Base-by-base conservation (phyloP, 2,797 vertebrate species). In the Lagorchestes hirsutus region DNA sequence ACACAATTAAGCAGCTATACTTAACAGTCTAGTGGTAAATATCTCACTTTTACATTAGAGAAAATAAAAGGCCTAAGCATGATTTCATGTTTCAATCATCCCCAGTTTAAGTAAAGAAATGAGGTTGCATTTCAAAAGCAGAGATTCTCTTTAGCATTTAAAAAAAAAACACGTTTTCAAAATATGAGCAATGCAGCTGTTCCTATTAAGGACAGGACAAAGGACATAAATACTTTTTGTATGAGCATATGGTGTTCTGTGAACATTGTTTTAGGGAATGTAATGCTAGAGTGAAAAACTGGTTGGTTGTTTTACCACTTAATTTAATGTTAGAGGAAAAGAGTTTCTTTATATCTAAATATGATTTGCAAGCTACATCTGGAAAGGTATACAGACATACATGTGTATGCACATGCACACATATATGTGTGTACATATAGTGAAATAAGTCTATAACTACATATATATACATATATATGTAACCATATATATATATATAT, bases 51-150 rank as follows among this genome's bases (percentile, higher is more conserved):
- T 24, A 46, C 2, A 46, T 82, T 13, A 46, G 22, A 40, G n/a
- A 4, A 6, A 67, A 62, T 29, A 34, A 67, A 67, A 16, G 22
- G 40, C 40, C 90, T 46, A 92, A 62, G 55, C 5, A 58, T 0
- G 16, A 91, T 91, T 92, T 58, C 24, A 74, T 40, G 55, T 87
- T 22, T 54, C 87, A 82, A 95, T 82, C 82, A 94, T 96, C 92
- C 95, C 87, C 55, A 96, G 97, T 96, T 95, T 55, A 96, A 90
- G 18, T 56, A 92, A 93, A 29, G 96, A 96, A 62, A 93, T 87
- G 93, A 40, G 92, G 54, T 52, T 58, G 40, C 56, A 67, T 96
- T 96, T 62, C 12, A 54, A 95, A 93, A 90, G 9, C 93, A 67
- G 91, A 96, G 92, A 93, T 67, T 40, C 93, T 94, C 55, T 94